Evolutionary conservation across 92 coral and sea anemone species (phyloP).

Genomic region (Umimayanthus chanpuru): DNA sequence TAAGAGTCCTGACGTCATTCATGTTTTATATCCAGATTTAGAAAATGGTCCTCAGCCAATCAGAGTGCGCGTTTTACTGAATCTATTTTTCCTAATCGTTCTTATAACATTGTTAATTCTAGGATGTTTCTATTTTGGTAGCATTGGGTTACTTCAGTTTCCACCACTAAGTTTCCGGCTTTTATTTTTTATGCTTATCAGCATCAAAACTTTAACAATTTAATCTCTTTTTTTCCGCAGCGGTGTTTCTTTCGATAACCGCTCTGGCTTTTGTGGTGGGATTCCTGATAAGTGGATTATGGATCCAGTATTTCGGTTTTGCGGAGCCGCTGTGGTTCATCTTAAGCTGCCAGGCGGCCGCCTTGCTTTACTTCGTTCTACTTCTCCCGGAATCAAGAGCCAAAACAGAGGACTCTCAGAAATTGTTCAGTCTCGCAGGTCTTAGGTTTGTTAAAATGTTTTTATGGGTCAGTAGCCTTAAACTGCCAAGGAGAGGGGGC

Average conservation of each 20-base stretch:
- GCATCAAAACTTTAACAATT: neutral
- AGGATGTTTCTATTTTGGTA: too few species aligned
- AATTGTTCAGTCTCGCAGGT: neutral
- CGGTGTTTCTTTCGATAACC: neutral
- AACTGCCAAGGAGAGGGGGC: too few species aligned
- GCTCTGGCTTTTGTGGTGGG: neutral
- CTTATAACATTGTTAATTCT: too few species aligned
- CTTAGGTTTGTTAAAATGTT: neutral
- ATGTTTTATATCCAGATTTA: too few species aligned
- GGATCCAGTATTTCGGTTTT: constrained; percentile 6
- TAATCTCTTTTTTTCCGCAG: neutral
- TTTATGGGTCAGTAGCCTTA: too few species aligned
- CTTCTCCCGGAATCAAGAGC: neutral
- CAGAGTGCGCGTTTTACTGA: too few species aligned
- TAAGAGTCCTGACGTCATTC: too few species aligned
- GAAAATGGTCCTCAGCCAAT: too few species aligned
- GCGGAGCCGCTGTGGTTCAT: constrained; percentile 14
- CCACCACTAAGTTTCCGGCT: neutral
- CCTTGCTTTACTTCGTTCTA: constrained; percentile 1
- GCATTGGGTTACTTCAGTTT: neutral
- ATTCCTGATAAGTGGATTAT: constrained; percentile 4
- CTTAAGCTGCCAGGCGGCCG: neutral
- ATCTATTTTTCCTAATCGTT: too few species aligned
- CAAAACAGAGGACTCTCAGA: neutral
- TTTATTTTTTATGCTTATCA: too few species aligned